phyloP scores from a whole-genome alignment of 2,888 invertebrate genomes.

The Trichacis sp. region DNA sequence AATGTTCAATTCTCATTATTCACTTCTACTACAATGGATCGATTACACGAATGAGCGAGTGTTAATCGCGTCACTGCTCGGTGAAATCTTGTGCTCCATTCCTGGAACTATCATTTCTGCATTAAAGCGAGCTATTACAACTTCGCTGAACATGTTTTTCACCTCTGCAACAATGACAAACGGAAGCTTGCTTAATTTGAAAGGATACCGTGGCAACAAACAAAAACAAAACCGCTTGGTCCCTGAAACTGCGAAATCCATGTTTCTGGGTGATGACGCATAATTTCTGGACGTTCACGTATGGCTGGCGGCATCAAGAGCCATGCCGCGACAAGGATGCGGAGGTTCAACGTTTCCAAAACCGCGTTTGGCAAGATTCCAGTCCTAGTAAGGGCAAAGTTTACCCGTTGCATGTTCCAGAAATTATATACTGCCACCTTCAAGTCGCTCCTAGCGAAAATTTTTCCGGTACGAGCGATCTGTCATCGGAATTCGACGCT shows the following conservation, averaged over 20 bases:
- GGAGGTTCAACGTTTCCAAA: slow-evolving; percentile 54
- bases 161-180: slow-evolving; percentile 20
- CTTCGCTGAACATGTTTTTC: background rate
- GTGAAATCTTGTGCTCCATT: no score
- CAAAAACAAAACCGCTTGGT: slow-evolving; percentile 18
- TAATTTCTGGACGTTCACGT: slow-evolving; percentile 40
- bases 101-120: no score
- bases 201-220: slow-evolving; percentile 22
- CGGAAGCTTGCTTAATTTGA: slow-evolving; percentile 25
- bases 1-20: no score
- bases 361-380: slow-evolving; percentile 55
- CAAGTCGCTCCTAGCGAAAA: slow-evolving; percentile 37
- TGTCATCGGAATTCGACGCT: slow-evolving; percentile 24
- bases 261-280: slow-evolving; percentile 37
- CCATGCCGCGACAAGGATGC: slow-evolving; percentile 31
- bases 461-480: slow-evolving; percentile 18
- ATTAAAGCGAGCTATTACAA: no score
- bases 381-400: slow-evolving; percentile 40
- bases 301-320: slow-evolving; percentile 27
- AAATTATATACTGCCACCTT: slow-evolving; percentile 56
- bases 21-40: no score
- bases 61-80: background rate
- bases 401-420: slow-evolving; percentile 46
- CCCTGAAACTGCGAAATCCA: slow-evolving; percentile 21
- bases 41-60: slow-evolving; percentile 7